Evolutionary conservation across 2,888 invertebrate genomes (phyloP).

Genomic region (Antitype chi): DNA sequence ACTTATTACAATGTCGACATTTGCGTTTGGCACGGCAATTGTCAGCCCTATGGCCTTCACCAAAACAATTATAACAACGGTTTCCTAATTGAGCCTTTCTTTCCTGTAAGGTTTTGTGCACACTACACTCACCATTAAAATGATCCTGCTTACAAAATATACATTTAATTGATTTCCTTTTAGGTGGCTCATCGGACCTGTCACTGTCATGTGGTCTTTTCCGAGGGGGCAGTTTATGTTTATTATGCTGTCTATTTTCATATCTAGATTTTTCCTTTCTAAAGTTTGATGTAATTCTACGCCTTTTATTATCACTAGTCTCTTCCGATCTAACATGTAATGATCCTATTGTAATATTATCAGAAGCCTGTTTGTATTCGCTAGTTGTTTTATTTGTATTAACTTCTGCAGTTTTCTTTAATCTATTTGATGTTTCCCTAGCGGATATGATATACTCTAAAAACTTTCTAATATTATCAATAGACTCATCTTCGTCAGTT

Average conservation of each 20-base stretch:
- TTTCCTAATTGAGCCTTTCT: conserved; percentile 4
- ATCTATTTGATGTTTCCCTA: conserved; percentile 3
- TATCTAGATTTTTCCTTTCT: not conserved
- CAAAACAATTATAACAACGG: no score
- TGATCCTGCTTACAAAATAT: conserved; percentile 15
- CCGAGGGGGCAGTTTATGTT: not conserved
- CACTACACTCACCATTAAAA: conserved; percentile 13
- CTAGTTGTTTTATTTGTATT: not conserved
- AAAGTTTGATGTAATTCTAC: not conserved
- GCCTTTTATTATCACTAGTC: not conserved
- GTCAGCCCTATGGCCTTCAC: no score
- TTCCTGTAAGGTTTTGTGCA: conserved; percentile 1
- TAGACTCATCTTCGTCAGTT: no score
- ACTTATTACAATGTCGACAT: no score
- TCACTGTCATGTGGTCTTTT: conserved; percentile 5
- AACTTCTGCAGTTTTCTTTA: not conserved
- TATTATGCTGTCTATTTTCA: not conserved
- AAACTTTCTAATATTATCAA: no score
- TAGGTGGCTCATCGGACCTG: conserved; percentile 10
- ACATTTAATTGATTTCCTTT: not conserved
- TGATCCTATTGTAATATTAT: conserved; percentile 9
- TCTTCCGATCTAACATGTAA: conserved; percentile 6
- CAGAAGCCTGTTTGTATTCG: not conserved
- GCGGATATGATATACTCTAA: no score
- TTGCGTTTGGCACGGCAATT: not conserved